These are phyloP conservation scores for Penaeus japonicus DNA, from an alignment of 1,140 invertebrate species.

Conservation along the genomic window DNA sequence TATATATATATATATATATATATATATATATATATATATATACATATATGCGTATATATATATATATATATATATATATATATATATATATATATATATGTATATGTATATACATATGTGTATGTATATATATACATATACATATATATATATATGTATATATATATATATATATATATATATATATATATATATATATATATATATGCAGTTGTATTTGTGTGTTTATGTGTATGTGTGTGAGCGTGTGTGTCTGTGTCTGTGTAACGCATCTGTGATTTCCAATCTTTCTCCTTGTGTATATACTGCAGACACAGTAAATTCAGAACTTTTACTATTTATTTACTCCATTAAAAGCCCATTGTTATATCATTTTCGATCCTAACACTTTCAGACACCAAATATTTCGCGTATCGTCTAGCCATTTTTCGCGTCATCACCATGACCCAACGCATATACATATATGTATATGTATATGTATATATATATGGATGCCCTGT, in stretches of 20 bases:
- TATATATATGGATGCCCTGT: no score
- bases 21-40: neutral
- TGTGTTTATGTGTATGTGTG: neutral
- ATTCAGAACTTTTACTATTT: neutral
- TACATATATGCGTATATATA: neutral
- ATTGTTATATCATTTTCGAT: no score
- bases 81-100: neutral
- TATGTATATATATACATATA: neutral
- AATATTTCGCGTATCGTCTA: no score
- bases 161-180: neutral
- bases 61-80: neutral
- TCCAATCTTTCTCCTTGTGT: no score
- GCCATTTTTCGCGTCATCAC: no score
- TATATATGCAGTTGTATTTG: neutral
- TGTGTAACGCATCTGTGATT: neutral
- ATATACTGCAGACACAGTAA: no score
- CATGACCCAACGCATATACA: no score
- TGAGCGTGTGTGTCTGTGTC: neutral
- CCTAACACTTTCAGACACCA: no score
- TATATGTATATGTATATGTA: no score
- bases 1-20: constrained; percentile 23
- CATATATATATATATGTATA: neutral
- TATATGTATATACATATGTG: neutral
- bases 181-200: neutral
- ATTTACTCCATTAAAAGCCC: no score